Base-by-base conservation (phyloP, 2,888 invertebrate species). In the Hybos culiciformis region DNA sequence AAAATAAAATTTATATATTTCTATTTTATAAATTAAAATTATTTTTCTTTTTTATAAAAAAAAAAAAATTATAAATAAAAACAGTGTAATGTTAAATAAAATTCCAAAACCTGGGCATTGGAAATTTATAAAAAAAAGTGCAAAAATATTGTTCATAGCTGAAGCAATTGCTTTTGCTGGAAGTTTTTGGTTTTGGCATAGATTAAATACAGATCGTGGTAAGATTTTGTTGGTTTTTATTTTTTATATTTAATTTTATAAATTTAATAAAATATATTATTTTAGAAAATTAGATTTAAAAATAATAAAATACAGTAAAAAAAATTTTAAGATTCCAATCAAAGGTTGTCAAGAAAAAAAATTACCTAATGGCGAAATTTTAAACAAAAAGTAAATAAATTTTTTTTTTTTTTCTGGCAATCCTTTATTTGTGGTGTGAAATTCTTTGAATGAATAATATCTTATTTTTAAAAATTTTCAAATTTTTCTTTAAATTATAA, bases 191-290 rank as follows among this genome's bases (percentile, higher is more conserved):
- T 56, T 78, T 53, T 85, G 80, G 75, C 68, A 71, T 59, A 75
- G 73, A 65, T 70, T 83, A 61, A 83, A 82, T 59, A 74, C 73
- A 39, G 75, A 78, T 54, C 72, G 78, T 72, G 80, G 85, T 82
- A 64, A 65, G 69, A 37, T 32, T 32, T 32, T n/a, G n/a, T n/a
- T n/a, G n/a, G n/a, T n/a, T n/a, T n/a, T n/a, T n/a, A n/a, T n/a
- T n/a, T n/a, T n/a, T n/a, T n/a, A n/a, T n/a, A n/a, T n/a, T n/a
- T n/a, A n/a, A n/a, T n/a, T n/a, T n/a, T n/a, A n/a, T n/a, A n/a
- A n/a, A n/a, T 29, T 12, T 34, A 12, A 24, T 39, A 21, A 6
- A 19, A 5, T 18, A 7, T 19, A 34, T 34, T 15, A 11, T 34
- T 33, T 17, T 33, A 3, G 12, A 7, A 5, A 17, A 33, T 11